Percentiles rank a stretch among this genome's conserved stretches.
Conservation (phyloP, 2,113 vertebrate species). For the Oryzias woworae region DNA sequence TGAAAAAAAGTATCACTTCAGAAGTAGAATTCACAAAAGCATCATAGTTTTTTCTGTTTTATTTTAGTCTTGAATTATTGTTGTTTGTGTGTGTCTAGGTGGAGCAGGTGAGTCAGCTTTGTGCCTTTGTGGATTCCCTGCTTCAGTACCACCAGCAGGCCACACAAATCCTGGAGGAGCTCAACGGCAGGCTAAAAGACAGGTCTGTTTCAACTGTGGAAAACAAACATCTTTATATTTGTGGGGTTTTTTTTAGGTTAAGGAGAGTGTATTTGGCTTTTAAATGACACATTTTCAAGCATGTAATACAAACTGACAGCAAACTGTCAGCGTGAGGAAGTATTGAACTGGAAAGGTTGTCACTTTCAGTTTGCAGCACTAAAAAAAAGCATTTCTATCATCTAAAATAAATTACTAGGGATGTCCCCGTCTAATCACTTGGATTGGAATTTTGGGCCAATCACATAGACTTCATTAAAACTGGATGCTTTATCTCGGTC, state of each 20-base stretch:
- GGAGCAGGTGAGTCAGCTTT: conserved; percentile 96
- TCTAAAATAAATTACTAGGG: too few species aligned
- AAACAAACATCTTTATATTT: conserved; percentile 1
- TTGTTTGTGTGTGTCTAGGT: conserved; percentile 73
- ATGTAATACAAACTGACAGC: too few species aligned
- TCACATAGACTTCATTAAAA: too few species aligned
- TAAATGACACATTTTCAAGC: not conserved
- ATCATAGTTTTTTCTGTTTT: not conserved
- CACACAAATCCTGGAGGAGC: conserved; percentile 85
- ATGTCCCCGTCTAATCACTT: too few species aligned
- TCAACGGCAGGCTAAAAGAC: conserved; percentile 82
- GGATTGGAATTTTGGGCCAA: too few species aligned
- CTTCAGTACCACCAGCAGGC: conserved; percentile 92
- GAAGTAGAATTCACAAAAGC: not conserved
- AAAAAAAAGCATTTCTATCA: too few species aligned
- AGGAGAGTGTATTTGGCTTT: not conserved
- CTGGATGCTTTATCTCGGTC: too few species aligned
- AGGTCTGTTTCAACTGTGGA: conserved; percentile 75
- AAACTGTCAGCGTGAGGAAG: too few species aligned
- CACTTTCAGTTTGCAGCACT: too few species aligned
- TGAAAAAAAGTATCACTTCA: not conserved
- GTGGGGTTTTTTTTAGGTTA: not conserved
- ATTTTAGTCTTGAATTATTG: conserved; percentile 1
- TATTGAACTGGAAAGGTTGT: too few species aligned
- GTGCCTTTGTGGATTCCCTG: conserved; percentile 89